Evolutionary conservation across 2,888 invertebrate genomes (phyloP).

Genomic region (Nomada ferruginata): DNA sequence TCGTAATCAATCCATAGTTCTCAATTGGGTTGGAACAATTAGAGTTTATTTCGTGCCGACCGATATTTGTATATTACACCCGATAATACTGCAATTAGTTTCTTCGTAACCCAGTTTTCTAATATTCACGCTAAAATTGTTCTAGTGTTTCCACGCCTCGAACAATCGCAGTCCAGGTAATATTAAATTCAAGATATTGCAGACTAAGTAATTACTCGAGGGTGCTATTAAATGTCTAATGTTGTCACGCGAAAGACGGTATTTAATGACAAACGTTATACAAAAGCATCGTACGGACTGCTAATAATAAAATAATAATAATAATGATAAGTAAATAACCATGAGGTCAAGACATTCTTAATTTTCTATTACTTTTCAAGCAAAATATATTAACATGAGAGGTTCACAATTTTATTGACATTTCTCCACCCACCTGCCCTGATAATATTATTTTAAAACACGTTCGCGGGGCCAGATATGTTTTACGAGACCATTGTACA

Average conservation of each 20-base stretch:
- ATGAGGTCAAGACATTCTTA: no score
- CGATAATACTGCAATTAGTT: slow-evolving; percentile 40
- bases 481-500: slow-evolving; percentile 46
- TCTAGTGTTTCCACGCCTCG: neutral
- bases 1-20: slow-evolving; percentile 42
- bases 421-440: neutral
- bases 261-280: no score
- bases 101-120: slow-evolving; percentile 17
- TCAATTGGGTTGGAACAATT: slow-evolving; percentile 36
- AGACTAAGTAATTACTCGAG: no score
- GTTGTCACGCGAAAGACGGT: no score
- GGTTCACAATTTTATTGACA: no score
- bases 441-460: slow-evolving; percentile 5
- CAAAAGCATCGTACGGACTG: no score
- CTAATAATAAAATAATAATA: no score
- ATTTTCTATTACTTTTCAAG: no score
- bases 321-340: no score
- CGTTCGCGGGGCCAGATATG: slow-evolving; percentile 10
- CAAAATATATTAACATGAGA: no score
- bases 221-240: no score
- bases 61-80: slow-evolving; percentile 1
- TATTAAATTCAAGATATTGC: neutral
- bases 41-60: slow-evolving; percentile 20
- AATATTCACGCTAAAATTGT: neutral
- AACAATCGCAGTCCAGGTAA: neutral